Conservation (phyloP, 2,113 vertebrate genomes). For the Ophthalmolycus amberensis region DNA sequence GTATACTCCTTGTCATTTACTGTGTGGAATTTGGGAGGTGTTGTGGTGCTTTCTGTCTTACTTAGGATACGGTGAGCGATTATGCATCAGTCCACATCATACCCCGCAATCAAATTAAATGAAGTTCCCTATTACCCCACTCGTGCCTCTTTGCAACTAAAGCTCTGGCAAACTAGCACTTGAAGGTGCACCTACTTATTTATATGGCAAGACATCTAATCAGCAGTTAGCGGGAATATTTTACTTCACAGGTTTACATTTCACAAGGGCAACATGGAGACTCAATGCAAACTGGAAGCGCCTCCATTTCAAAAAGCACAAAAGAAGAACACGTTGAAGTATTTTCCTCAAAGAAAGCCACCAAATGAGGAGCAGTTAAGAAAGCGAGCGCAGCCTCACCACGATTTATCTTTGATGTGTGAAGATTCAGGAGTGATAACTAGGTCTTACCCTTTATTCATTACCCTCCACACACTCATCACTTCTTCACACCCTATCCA, state of each 20-base stretch:
- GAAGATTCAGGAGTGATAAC: constrained; percentile 65
- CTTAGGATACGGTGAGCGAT: not conserved
- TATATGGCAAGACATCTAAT: not conserved
- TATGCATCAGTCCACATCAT: not conserved
- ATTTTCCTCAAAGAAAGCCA: constrained; percentile 50
- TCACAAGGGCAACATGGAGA: constrained; percentile 26
- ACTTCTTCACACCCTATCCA: constrained; percentile 30
- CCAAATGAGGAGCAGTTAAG: constrained; percentile 58
- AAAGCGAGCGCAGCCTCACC: constrained; percentile 34
- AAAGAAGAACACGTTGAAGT: constrained; percentile 39
- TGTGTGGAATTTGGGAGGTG: not conserved
- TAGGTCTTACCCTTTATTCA: constrained; percentile 63
- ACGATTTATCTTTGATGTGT: constrained; percentile 66
- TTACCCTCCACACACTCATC: constrained; percentile 46
- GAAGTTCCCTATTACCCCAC: not conserved
- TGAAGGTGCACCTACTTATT: not conserved
- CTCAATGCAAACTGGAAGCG: constrained; percentile 37
- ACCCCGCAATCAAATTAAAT: not conserved
- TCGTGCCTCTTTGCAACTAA: not conserved
- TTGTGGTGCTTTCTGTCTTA: not conserved
- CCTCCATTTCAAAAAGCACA: constrained; percentile 36
- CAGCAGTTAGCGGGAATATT: constrained; percentile 13
- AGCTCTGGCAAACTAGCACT: not conserved
- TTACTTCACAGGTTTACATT: constrained; percentile 40
- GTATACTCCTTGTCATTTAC: not conserved